phyloP scores from a whole-genome alignment of 2,888 invertebrate species.

The Latheticus oryzae region DNA sequence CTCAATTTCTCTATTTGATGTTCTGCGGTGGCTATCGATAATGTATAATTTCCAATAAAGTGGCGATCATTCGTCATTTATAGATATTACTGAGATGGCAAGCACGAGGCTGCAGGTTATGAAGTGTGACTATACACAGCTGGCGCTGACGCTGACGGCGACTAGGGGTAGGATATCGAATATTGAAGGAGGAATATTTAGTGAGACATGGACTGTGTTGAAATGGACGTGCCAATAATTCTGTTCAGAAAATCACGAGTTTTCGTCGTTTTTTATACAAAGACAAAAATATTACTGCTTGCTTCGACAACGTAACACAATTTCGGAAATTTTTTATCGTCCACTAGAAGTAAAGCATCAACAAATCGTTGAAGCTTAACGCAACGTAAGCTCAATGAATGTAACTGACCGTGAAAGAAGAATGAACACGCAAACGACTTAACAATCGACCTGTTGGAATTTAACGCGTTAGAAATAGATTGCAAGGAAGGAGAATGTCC shows the following conservation, averaged over 20 bases:
- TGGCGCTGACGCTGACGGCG: slow-evolving; percentile 63
- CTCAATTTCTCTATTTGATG: slow-evolving; percentile 28
- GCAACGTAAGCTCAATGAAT: slow-evolving; percentile 33
- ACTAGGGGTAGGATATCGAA: slow-evolving; percentile 60
- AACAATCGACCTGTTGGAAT: slow-evolving; percentile 34
- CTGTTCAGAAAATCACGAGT: slow-evolving; percentile 17
- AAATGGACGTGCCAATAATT: slow-evolving; percentile 34
- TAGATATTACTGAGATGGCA: slow-evolving; percentile 57
- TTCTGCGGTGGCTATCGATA: slow-evolving; percentile 45
- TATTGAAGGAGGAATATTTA: slow-evolving; percentile 62
- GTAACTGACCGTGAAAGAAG: slow-evolving; percentile 34
- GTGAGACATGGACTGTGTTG: slow-evolving; percentile 33
- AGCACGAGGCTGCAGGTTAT: slow-evolving; percentile 58
- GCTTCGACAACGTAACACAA: slow-evolving; percentile 20
- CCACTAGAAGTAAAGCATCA: slow-evolving; percentile 27
- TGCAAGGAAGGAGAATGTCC: no score
- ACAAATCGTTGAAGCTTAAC: slow-evolving; percentile 24
- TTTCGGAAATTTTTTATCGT: slow-evolving; percentile 19
- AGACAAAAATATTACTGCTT: slow-evolving; percentile 15
- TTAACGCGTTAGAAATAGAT: slow-evolving; percentile 23
- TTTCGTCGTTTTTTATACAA: slow-evolving; percentile 17
- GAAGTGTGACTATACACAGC: slow-evolving; percentile 65
- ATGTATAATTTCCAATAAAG: slow-evolving; percentile 59
- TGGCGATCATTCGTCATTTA: slow-evolving; percentile 54
- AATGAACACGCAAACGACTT: slow-evolving; percentile 32